phyloP scores from a whole-genome alignment of 2,888 invertebrate genomes.

The Agriopis aurantiaria region DNA sequence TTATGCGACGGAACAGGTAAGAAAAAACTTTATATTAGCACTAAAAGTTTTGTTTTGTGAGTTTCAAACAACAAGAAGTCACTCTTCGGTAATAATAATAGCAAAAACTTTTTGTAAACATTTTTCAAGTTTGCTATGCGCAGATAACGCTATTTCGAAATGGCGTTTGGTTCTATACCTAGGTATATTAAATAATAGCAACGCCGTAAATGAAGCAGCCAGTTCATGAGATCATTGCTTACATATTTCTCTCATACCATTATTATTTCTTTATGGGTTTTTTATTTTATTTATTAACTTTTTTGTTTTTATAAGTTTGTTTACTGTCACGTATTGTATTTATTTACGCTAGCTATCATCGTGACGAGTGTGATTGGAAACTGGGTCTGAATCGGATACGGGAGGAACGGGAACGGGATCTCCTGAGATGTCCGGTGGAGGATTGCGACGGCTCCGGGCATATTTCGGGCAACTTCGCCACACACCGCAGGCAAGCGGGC shows the following conservation, averaged over 20 bases:
- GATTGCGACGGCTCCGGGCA: conserved; percentile 95
- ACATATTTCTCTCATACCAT: conserved; percentile 45
- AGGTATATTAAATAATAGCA: conserved; percentile 43
- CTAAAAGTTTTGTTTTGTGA: conserved; percentile 56
- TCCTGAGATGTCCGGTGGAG: conserved; percentile 92
- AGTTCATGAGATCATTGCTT: conserved; percentile 64
- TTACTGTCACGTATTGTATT: conserved; percentile 44
- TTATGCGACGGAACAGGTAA: conserved; percentile 81
- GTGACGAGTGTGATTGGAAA: conserved; percentile 77
- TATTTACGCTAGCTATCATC: conserved; percentile 74
- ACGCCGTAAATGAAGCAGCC: conserved; percentile 48
- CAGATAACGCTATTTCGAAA: conserved; percentile 62
- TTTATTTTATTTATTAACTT: conserved; percentile 35
- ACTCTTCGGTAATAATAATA: conserved; percentile 57
- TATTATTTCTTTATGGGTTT: conserved; percentile 17
- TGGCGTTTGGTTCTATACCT: conserved; percentile 47
- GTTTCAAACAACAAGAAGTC: conserved; percentile 58
- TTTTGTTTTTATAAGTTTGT: conserved; percentile 44
- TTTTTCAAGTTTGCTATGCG: conserved; percentile 61
- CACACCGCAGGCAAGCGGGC: conserved; percentile 93
- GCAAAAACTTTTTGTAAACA: conserved; percentile 70
- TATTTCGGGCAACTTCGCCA: conserved; percentile 95
- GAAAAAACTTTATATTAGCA: conserved; percentile 64
- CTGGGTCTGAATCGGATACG: conserved; percentile 83
- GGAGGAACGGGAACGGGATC: conserved; percentile 91